Conservation (phyloP, 2,888 invertebrate species). For the Gari tellinella region DNA sequence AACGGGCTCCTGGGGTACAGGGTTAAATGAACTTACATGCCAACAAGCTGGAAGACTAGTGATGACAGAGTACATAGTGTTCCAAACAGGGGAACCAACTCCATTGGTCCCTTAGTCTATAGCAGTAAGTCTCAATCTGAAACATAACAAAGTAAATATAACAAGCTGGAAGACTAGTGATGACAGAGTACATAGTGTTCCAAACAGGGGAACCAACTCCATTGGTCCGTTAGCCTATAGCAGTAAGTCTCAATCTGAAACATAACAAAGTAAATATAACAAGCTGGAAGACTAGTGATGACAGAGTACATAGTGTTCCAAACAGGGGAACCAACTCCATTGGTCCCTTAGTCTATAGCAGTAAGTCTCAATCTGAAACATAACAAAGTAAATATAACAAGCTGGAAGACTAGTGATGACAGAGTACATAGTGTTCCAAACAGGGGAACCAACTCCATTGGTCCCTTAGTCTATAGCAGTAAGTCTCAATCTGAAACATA, state of each 20-base stretch:
- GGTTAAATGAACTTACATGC: slow-evolving; percentile 76
- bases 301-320: slow-evolving; percentile 63
- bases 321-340: slow-evolving; percentile 60
- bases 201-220: slow-evolving; percentile 59
- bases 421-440: slow-evolving; percentile 64
- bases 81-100: slow-evolving; percentile 54
- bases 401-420: slow-evolving; percentile 68
- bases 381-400: slow-evolving; percentile 61
- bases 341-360: no score
- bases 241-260: no score
- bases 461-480: no score
- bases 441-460: slow-evolving; percentile 56
- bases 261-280: no score
- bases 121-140: no score
- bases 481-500: no score
- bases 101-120: no score
- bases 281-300: slow-evolving; percentile 70
- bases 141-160: no score
- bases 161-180: slow-evolving; percentile 71
- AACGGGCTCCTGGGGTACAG: no score
- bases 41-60: slow-evolving; percentile 70
- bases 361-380: no score
- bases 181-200: slow-evolving; percentile 62
- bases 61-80: slow-evolving; percentile 66
- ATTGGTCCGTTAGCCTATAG: no score